These are phyloP conservation scores for Anguilla marmorata DNA, from an alignment of 2,797 vertebrate genomes.

Conservation along the genomic window DNA sequence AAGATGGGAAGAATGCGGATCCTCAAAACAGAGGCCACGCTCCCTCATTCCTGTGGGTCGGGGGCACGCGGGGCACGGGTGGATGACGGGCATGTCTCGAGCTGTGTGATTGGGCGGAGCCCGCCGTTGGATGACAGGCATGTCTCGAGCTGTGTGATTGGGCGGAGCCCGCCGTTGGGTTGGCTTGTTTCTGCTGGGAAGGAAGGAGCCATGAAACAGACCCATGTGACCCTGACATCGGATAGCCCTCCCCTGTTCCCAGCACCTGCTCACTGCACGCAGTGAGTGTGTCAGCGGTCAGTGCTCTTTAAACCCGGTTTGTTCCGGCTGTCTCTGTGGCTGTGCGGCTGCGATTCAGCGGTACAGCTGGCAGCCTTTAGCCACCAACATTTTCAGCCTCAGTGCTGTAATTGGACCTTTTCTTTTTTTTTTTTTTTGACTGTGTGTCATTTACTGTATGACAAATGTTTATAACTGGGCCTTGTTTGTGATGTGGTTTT, in stretches of 20 bases:
- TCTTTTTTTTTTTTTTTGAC: background rate
- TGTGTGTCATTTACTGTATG: background rate
- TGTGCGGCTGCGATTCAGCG: background rate
- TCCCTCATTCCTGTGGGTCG: too few relatives aligned
- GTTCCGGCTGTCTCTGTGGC: background rate
- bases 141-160: background rate
- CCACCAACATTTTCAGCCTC: background rate
- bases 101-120: background rate
- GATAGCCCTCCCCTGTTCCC: slow-evolving; percentile 3
- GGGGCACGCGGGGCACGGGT: background rate
- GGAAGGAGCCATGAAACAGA: slow-evolving; percentile 45
- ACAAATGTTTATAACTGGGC: background rate
- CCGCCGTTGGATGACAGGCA: too few relatives aligned
- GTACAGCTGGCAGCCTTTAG: background rate
- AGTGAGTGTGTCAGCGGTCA: too few relatives aligned
- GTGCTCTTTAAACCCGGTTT: background rate
- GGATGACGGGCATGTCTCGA: too few relatives aligned
- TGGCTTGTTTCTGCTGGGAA: slow-evolving; percentile 34
- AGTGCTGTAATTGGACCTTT: background rate
- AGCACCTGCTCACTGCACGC: background rate
- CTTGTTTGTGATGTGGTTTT: background rate
- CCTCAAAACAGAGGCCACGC: background rate
- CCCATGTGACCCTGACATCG: slow-evolving; percentile 42
- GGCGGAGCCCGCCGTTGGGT: background rate
- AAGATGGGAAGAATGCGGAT: background rate